phyloP scores from a whole-genome alignment of 2,888 invertebrate genomes.

The Melipona bicolor region DNA sequence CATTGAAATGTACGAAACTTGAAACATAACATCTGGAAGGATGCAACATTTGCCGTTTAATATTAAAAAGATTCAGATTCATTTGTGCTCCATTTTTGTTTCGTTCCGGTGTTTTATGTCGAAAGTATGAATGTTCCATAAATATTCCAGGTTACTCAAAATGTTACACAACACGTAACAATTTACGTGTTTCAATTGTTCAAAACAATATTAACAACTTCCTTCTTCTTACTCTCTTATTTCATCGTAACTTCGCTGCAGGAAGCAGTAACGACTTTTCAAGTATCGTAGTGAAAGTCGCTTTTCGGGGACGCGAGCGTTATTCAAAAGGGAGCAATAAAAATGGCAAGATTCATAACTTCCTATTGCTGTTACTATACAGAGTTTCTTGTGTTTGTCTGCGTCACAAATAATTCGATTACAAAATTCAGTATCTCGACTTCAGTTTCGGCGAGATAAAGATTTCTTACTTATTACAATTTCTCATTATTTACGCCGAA shows the following conservation, averaged over 20 bases:
- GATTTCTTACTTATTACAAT: slow-evolving; percentile 8
- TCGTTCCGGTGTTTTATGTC: background rate
- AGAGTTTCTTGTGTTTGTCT: slow-evolving; percentile 5
- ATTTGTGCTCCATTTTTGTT: background rate
- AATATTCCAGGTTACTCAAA: background rate
- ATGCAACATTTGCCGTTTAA: background rate
- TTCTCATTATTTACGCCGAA: slow-evolving; percentile 8
- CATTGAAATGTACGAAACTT: background rate
- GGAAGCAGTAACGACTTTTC: slow-evolving; percentile 47
- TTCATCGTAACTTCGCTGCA: slow-evolving; percentile 1
- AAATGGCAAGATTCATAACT: slow-evolving; percentile 7
- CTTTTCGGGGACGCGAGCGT: slow-evolving; percentile 15
- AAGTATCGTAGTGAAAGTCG: slow-evolving; percentile 46
- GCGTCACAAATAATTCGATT: slow-evolving; percentile 9
- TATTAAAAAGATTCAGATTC: background rate
- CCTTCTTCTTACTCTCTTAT: background rate
- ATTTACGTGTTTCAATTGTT: background rate
- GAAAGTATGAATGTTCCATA: background rate
- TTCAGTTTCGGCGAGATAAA: background rate
- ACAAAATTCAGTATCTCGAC: background rate
- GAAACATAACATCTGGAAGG: background rate
- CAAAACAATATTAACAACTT: background rate
- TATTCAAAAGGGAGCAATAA: background rate
- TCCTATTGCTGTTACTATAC: background rate
- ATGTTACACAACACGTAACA: no score